Conservation (phyloP, 1,140 invertebrate species). For the Nephila pilipes region DNA sequence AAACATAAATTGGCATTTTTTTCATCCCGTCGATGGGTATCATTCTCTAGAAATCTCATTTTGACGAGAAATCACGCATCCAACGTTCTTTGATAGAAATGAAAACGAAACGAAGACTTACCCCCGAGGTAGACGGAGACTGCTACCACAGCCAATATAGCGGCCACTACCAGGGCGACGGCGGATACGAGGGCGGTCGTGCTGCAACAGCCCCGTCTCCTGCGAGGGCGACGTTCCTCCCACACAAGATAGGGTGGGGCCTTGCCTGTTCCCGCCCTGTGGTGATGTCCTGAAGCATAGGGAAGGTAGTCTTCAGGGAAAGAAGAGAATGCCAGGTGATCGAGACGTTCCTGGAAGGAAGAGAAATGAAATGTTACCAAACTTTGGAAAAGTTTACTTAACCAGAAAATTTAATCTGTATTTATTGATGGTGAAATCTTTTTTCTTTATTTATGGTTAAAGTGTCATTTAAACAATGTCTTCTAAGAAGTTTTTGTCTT, state of each 20-base stretch:
- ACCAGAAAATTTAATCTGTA: too few species aligned
- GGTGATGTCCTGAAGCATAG: constrained; percentile 57
- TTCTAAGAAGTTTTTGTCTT: too few species aligned
- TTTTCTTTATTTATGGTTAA: too few species aligned
- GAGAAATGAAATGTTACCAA: too few species aligned
- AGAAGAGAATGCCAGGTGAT: constrained; percentile 69
- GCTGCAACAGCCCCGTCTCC: constrained; percentile 4
- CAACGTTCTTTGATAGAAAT: too few species aligned
- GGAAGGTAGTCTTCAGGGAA: constrained; percentile 78
- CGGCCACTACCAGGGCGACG: constrained; percentile 86
- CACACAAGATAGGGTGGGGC: constrained; percentile 31
- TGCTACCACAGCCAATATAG: constrained; percentile 87
- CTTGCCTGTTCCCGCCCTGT: background rate
- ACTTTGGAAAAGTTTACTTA: too few species aligned
- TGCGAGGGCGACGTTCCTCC: constrained; percentile 9
- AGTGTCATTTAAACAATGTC: too few species aligned
- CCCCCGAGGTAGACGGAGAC: constrained; percentile 89
- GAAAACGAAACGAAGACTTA: constrained; percentile 80
- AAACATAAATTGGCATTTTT: too few species aligned
- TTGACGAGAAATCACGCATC: too few species aligned
- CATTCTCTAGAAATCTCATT: too few species aligned
- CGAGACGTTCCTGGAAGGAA: constrained; percentile 63
- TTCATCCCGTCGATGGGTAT: too few species aligned
- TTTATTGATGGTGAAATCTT: too few species aligned
- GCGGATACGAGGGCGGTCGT: constrained; percentile 79